phyloP scores from a whole-genome alignment of 1,140 invertebrate genomes.

The Microplitis mediator region DNA sequence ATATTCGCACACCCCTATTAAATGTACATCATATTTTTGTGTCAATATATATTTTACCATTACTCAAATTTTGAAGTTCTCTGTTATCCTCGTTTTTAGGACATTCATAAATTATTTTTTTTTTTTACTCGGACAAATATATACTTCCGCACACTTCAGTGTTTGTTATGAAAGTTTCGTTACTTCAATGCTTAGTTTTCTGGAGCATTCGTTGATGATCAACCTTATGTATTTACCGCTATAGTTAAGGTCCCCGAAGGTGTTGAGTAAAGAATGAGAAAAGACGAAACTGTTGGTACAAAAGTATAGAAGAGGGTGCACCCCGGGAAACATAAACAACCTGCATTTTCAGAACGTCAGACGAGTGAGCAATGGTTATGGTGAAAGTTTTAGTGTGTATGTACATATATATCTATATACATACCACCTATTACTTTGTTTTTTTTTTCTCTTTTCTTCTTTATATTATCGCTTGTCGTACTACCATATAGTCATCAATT shows the following conservation, averaged over 20 bases:
- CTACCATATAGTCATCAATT: neutral
- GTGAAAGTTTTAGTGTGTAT: conserved; percentile 35
- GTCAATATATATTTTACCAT: too few relatives aligned
- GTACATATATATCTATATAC: conserved; percentile 9
- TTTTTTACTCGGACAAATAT: too few relatives aligned
- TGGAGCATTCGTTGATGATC: neutral
- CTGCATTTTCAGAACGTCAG: conserved; percentile 35
- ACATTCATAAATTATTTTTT: too few relatives aligned
- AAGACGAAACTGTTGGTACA: neutral
- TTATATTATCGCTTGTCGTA: conserved; percentile 5
- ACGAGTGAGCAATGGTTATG: conserved; percentile 44
- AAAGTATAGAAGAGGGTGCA: conserved; percentile 13
- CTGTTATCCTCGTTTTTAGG: too few relatives aligned
- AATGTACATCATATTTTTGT: too few relatives aligned
- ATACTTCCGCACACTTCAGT: too few relatives aligned
- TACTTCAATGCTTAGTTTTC: conserved; percentile 3
- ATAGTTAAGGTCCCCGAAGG: neutral
- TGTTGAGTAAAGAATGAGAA: neutral
- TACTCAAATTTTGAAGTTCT: too few relatives aligned
- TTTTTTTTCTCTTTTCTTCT: conserved; percentile 1
- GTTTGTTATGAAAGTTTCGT: neutral
- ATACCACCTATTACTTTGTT: neutral
- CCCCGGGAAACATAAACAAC: conserved; percentile 39
- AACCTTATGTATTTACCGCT: neutral
- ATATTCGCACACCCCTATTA: too few relatives aligned